These are phyloP conservation scores for Drosophila fulvimacula DNA, from an alignment of 2,888 invertebrate species.

Conservation along the genomic window DNA sequence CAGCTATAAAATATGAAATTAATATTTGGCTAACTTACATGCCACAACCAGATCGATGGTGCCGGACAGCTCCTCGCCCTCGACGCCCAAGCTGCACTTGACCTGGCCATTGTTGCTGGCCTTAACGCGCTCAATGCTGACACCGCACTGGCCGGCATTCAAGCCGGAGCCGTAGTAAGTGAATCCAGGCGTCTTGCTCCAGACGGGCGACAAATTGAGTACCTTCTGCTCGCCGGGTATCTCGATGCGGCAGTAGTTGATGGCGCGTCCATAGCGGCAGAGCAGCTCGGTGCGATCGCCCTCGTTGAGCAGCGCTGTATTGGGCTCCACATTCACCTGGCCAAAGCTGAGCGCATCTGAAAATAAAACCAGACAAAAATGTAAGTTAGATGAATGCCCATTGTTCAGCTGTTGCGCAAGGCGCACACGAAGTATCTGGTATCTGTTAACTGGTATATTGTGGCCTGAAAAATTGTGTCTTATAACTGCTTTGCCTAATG, in stretches of 20 bases:
- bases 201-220: conserved; percentile 85
- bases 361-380: conserved; percentile 40
- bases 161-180: conserved; percentile 86
- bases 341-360: conserved; percentile 80
- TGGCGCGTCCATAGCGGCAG: conserved; percentile 80
- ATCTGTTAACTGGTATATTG: conserved; percentile 16
- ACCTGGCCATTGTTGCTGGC: conserved; percentile 90
- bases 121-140: conserved; percentile 87
- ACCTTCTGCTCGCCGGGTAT: conserved; percentile 85
- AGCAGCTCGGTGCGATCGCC: conserved; percentile 82
- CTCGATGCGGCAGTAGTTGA: conserved; percentile 85
- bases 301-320: conserved; percentile 81
- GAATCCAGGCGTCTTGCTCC: conserved; percentile 85
- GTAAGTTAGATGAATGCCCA: conserved; percentile 28
- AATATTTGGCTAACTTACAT: conserved; percentile 86
- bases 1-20: too few relatives aligned
- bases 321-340: conserved; percentile 82
- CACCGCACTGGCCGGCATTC: conserved; percentile 90
- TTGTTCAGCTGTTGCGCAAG: conserved; percentile 31
- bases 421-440: conserved; percentile 43
- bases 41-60: conserved; percentile 89
- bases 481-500: conserved; percentile 38
- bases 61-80: conserved; percentile 87
- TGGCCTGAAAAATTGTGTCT: conserved; percentile 5
- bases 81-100: conserved; percentile 88